These are phyloP conservation scores for Anolis apletophallus DNA, from an alignment of 2,797 vertebrate species.

Conservation along the genomic window DNA sequence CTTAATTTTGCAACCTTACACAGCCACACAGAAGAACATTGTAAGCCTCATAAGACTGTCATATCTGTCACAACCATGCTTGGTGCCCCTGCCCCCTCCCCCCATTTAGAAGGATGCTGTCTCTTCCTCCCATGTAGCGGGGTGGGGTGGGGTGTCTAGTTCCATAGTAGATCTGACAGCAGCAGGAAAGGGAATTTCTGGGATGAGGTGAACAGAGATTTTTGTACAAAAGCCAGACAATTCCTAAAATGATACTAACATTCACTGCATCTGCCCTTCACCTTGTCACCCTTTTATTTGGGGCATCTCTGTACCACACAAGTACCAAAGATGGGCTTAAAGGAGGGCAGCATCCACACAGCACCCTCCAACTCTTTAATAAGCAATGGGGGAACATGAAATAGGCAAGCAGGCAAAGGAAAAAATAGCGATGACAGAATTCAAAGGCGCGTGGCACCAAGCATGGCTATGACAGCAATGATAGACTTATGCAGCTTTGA, in stretches of 20 bases:
- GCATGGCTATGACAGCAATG: constrained; percentile 10
- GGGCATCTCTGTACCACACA: neutral
- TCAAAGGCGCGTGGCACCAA: neutral
- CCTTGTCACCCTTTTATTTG: neutral
- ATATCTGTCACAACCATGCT: constrained; percentile 12
- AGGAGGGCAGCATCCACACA: neutral
- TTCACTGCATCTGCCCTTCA: neutral
- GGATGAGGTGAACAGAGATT: neutral
- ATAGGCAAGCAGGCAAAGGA: constrained; percentile 4
- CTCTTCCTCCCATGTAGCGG: neutral
- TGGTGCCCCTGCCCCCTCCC: neutral
- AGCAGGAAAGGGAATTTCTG: neutral
- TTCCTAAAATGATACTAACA: neutral
- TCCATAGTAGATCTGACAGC: neutral
- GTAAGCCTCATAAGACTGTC: neutral
- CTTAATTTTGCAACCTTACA: neutral
- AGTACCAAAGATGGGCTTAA: neutral
- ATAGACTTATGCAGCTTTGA: neutral
- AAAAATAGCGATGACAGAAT: neutral
- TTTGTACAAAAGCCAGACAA: neutral
- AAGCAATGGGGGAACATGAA: neutral
- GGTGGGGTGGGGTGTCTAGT: neutral
- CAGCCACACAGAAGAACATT: neutral
- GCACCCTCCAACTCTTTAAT: neutral
- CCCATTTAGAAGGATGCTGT: neutral